Conservation (phyloP, 2,113 vertebrate species). For the Mormyrus iriodes region DNA sequence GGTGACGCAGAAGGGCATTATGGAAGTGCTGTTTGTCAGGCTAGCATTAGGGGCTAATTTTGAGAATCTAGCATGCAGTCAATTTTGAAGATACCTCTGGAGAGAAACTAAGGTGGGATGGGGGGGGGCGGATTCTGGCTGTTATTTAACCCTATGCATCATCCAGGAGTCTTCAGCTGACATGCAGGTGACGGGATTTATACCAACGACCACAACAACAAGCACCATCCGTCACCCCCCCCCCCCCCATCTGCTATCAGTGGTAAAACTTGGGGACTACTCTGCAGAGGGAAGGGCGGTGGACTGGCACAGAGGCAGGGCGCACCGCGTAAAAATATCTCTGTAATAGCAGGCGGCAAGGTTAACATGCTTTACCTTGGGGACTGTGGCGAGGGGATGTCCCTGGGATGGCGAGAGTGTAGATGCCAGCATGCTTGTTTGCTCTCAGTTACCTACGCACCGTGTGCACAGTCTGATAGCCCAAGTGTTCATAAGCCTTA, state of each 20-base stretch:
- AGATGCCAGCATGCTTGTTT: slow-evolving; percentile 71
- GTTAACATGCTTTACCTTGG: slow-evolving; percentile 98
- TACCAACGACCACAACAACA: slow-evolving; percentile 53
- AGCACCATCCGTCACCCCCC: not conserved
- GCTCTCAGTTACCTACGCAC: slow-evolving; percentile 84
- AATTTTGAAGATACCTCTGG: slow-evolving; percentile 93
- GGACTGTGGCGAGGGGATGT: slow-evolving; percentile 77
- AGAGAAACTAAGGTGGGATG: slow-evolving; percentile 78
- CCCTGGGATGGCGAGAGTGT: slow-evolving; percentile 73
- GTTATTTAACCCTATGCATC: slow-evolving; percentile 99
- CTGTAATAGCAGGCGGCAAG: slow-evolving; percentile 96
- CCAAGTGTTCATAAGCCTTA: no score
- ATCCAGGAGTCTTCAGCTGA: slow-evolving; percentile 83
- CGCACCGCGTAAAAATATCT: slow-evolving; percentile 86
- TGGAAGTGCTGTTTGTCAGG: slow-evolving; percentile 82
- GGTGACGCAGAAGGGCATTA: slow-evolving; percentile 86
- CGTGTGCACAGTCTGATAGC: slow-evolving; percentile 84
- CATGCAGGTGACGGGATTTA: slow-evolving; percentile 80
- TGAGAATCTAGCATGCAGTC: slow-evolving; percentile 98
- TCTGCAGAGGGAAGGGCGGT: slow-evolving; percentile 58
- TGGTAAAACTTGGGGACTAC: slow-evolving; percentile 77
- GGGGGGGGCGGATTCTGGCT: slow-evolving; percentile 95
- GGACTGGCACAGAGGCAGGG: slow-evolving; percentile 66
- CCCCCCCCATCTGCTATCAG: not conserved
- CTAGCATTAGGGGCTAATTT: slow-evolving; percentile 99